Percentiles rank a stretch among this genome's conserved stretches.
These are phyloP conservation scores for Varanus komodoensis DNA, from an alignment of 2,113 vertebrate genomes.

Conservation along the genomic window DNA sequence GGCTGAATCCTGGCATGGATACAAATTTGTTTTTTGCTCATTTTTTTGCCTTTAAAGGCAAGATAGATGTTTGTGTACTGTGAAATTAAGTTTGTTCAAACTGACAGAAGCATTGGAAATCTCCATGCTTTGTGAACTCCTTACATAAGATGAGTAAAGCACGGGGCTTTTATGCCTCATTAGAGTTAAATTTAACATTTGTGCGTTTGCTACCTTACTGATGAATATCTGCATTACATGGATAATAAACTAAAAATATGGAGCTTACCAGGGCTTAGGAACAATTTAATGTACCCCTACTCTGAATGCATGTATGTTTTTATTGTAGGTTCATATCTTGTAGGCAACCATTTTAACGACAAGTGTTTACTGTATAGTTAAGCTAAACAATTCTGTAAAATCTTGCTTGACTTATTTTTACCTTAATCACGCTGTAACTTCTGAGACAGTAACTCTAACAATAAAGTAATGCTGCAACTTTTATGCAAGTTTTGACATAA, in stretches of 20 bases:
- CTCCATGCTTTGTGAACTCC: neutral
- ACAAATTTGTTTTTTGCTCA: neutral
- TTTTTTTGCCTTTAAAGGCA: neutral
- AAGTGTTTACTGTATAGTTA: neutral
- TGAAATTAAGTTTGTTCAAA: slow-evolving; percentile 12
- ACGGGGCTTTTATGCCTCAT: neutral
- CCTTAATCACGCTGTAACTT: slow-evolving; percentile 16
- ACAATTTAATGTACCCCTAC: neutral
- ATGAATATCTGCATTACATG: neutral
- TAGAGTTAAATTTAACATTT: neutral
- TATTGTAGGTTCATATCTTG: neutral
- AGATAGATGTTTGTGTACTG: neutral
- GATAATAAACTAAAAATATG: neutral
- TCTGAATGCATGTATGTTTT: neutral
- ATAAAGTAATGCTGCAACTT: too few relatives aligned
- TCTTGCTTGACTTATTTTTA: neutral
- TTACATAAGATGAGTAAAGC: slow-evolving; percentile 22
- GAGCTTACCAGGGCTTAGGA: neutral
- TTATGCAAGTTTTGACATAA: too few relatives aligned
- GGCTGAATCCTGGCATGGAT: neutral
- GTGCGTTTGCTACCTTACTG: neutral
- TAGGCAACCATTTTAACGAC: neutral
- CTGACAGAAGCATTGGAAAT: neutral
- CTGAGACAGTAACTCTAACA: slow-evolving; percentile 11
- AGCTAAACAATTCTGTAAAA: slow-evolving; percentile 14